These are phyloP conservation scores for Schizothorax lantsangensis DNA, from an alignment of 2,797 vertebrate species.

Conservation along the genomic window DNA sequence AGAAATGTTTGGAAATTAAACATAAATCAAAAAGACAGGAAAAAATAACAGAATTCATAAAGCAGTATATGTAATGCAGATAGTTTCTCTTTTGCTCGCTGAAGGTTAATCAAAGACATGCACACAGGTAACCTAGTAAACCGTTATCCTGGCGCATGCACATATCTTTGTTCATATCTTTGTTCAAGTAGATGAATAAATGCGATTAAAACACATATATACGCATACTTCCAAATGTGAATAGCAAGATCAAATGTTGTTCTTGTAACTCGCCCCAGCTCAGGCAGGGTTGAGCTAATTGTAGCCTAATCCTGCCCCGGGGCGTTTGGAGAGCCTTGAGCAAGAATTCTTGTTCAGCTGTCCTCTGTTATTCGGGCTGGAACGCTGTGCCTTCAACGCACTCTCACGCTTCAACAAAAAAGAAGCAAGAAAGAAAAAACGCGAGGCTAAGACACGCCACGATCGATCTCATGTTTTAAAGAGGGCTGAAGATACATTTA, in stretches of 20 bases:
- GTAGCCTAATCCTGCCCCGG: slow-evolving; percentile 96
- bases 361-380: slow-evolving; percentile 89
- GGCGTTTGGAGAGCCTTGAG: slow-evolving; percentile 91
- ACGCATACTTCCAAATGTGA: slow-evolving; percentile 33
- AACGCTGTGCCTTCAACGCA: slow-evolving; percentile 56
- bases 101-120: slow-evolving; percentile 5
- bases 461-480: slow-evolving; percentile 61
- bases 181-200: background rate
- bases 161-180: slow-evolving; percentile 2
- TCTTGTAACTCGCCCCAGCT: slow-evolving; percentile 87
- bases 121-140: slow-evolving; percentile 29
- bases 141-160: slow-evolving; percentile 40
- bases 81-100: background rate
- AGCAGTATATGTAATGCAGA: background rate
- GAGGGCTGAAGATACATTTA: slow-evolving; percentile 78
- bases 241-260: slow-evolving; percentile 82
- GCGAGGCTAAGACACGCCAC: slow-evolving; percentile 32
- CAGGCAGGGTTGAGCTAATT: slow-evolving; percentile 93
- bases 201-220: background rate
- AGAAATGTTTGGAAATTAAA: background rate
- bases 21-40: background rate
- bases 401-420: slow-evolving; percentile 50
- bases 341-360: slow-evolving; percentile 85
- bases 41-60: background rate
- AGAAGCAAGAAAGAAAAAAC: slow-evolving; percentile 10